A percentile compares a stretch with the other conserved stretches of the same genome.
These are phyloP conservation scores for Apis laboriosa DNA, from an alignment of 1,140 invertebrate species.

Conservation along the genomic window DNA sequence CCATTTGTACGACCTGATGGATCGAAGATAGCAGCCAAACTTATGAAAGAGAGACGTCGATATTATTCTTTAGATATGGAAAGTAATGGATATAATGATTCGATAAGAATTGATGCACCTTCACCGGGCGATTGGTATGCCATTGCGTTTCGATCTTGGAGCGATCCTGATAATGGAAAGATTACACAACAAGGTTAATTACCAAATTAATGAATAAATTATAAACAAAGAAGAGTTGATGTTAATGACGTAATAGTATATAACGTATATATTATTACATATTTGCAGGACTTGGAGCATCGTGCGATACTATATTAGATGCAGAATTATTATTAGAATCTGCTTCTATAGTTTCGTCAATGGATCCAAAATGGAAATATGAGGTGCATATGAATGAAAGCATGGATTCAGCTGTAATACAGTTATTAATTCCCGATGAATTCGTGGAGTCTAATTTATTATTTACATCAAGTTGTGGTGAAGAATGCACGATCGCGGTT, in stretches of 20 bases:
- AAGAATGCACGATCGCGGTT: constrained; percentile 68
- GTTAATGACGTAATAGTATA: neutral
- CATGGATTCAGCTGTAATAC: constrained; percentile 67
- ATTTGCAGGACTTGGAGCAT: constrained; percentile 78
- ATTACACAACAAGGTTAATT: constrained; percentile 87
- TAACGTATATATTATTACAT: no score
- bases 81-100: constrained; percentile 80
- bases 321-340: constrained; percentile 82
- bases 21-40: constrained; percentile 85
- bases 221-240: neutral
- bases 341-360: constrained; percentile 66
- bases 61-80: constrained; percentile 77
- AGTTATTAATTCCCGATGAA: constrained; percentile 68
- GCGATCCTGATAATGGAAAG: constrained; percentile 85
- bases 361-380: constrained; percentile 63
- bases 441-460: constrained; percentile 52
- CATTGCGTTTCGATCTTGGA: constrained; percentile 88
- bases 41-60: constrained; percentile 81
- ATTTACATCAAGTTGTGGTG: constrained; percentile 70
- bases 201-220: neutral
- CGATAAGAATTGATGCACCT: constrained; percentile 84
- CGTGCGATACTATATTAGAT: constrained; percentile 82
- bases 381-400: constrained; percentile 62
- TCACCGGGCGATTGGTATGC: constrained; percentile 90
- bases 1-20: constrained; percentile 90